Evolutionary conservation across 92 coral and sea anemone species (phyloP), one percentile per base, ranked within the genome.

Genomic region (Heliopora coerulea): DNA sequence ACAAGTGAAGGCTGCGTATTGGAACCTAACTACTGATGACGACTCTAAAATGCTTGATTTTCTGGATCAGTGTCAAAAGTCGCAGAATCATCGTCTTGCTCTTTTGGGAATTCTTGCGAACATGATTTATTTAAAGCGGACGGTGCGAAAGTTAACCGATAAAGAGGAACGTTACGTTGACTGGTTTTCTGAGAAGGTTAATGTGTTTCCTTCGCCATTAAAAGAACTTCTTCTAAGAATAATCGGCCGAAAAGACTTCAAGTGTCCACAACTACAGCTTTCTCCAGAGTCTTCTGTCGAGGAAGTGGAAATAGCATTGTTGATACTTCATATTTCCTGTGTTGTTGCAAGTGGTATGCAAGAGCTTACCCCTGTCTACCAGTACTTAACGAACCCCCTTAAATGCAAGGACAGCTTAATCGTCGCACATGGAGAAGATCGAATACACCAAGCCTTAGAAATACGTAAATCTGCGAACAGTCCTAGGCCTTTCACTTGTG

Each of bases 61-160:
- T 31, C 32, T 69, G 29, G 34, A 19, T 20, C 35, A 27, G 52
- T 69, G 62, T 48, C 15, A 31, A 18, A 50, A 31, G 9, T 87
- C 96, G 21, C 48, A 48, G 13, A 65, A 75, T 40, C 63, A 69
- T 59, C 80, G 87, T 33, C 9, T 68, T 11, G 85, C 79, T 15
- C 58, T 90, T 72, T 83, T 93, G 17, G 86, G 88, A 15, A 72
- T 85, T 35, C 49, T 88, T 31, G 59, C 58, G 4, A 86, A 90
- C 76, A 72, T 74, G 78, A 84, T 95, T 63, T 90, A 81, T 62
- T 65, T 85, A 8, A 82, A 88, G 62, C 95, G 95, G 30, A 85
- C 99, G 2, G 59, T 44, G 42, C 89, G 91, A 17, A 49, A 64
- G 54, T 54, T 82, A 37, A 83, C 81, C 78, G 96, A 90, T 74